Base-by-base conservation (phyloP, 2,113 vertebrate species). In the Sceloporus tristichus region DNA sequence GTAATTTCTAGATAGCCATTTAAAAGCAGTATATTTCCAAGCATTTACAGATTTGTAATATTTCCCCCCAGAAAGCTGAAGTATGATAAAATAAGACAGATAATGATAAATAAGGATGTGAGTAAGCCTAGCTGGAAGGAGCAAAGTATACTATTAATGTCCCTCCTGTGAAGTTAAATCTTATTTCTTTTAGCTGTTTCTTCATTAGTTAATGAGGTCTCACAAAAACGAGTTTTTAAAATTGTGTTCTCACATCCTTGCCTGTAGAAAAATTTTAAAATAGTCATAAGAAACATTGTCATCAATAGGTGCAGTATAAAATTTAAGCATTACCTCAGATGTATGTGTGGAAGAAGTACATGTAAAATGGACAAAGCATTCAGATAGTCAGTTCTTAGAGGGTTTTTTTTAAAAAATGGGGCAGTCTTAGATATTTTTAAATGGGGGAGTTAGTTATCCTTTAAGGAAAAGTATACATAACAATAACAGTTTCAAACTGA, bases 131-230 rank as follows among this genome's bases (percentile, higher is more conserved):
- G 95, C 96, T 96, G 84, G 90, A 95, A 96, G 96, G 94, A 95
- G 90, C 53, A 94, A 92, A 90, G 73, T 91, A 81, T 75, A 94
- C 89, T 91, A 79, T 91, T 94, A 87, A 91, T 93, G 86, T 85
- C 93, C 96, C 92, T 96, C 95, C 95, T 96, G 95, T 94, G 96
- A 96, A 96, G 95, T 94, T 96, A 96, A 88, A 97, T 97, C 95
- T 91, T 88, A 48, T 96, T 95, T 96, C 95, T 96, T 95, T 95
- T 94, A 95, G 95, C 94, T 94, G 90, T 96, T 96, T 96, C 94
- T 96, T 95, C 95, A 96, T 96, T 97, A 96, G 92, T 94, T 97
- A 97, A 96, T 95, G 95, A 95, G 89, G 92, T 95, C 94, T 96
- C 94, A 87, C 90, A 73, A 92, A 94, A 94, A 90, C 91, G 65